Base-by-base conservation (phyloP, 2,113 vertebrate species). In the Sebastes schlegelii region DNA sequence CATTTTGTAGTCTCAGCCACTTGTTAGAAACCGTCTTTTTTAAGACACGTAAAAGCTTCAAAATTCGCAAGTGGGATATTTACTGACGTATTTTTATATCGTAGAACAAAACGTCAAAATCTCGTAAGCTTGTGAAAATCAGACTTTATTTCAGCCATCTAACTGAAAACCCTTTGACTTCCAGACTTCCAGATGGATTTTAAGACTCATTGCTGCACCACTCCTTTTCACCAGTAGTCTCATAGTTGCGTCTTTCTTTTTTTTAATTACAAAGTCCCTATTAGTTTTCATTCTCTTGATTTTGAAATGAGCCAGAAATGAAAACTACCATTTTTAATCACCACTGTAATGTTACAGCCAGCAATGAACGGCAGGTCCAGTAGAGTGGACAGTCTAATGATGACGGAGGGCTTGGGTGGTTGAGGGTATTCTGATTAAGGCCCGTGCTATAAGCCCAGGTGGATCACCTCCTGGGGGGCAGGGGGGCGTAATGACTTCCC, bases 401-500 rank as follows among this genome's bases (percentile, higher is more conserved):
- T 67, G 66, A 70, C 2, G 7, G 21, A 14, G 55, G 21, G 13
- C 19, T 72, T 48, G 60, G 80, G 40, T 80, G 75, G 75, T 65
- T 67, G 74, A 14, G 42, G 79, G 79, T 80, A 62, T 75, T 79
- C 82, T 91, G 92, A 91, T 92, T 84, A 92, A 89, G 89, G 67
- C 58, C 80, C 81, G 49, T 49, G 43, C 66, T 71, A 52, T 91
- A 93, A 95, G 89, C 89, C 88, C 0, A 70, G 86, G 82, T 76
- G 88, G 86, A 75, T 92, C 89, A 90, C 93, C 93, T 92, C 93
- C 85, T 80, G 86, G 84, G 82, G 89, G 85, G 84, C 49, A 13
- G 73, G 84, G 55, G 86, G 66, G 73, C 58, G 89, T 96, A 96
- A 96, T 96, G 95, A 94, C 94, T 95, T 96, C 92, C 92, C 91